Conservation (phyloP, 2,888 invertebrate genomes). For the Crioceris asparagi region DNA sequence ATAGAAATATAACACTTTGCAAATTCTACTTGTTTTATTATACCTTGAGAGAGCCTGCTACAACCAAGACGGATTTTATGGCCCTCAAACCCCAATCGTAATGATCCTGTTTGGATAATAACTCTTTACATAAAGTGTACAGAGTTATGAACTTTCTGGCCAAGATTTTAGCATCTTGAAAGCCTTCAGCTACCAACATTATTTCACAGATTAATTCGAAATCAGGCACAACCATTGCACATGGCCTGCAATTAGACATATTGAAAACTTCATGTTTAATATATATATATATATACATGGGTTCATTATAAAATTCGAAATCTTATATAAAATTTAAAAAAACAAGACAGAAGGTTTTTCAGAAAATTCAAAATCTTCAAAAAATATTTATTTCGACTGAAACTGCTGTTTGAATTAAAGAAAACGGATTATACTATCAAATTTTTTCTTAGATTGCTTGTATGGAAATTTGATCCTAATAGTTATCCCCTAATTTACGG, state of each 20-base stretch:
- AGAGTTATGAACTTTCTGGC: constrained; percentile 93
- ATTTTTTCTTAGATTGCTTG: too few species aligned
- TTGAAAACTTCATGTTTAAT: too few species aligned
- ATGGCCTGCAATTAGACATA: constrained; percentile 73
- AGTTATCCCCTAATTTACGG: too few species aligned
- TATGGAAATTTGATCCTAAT: too few species aligned
- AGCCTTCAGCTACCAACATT: constrained; percentile 96
- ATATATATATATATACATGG: too few species aligned
- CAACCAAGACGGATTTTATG: constrained; percentile 92
- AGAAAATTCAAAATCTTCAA: too few species aligned
- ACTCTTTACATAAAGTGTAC: constrained; percentile 87
- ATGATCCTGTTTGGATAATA: constrained; percentile 92
- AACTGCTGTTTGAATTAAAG: too few species aligned
- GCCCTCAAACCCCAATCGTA: constrained; percentile 96
- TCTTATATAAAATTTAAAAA: too few species aligned
- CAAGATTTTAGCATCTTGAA: constrained; percentile 85
- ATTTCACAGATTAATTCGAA: constrained; percentile 96
- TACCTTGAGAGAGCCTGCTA: constrained; percentile 91
- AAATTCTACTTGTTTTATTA: constrained; percentile 1
- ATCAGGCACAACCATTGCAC: constrained; percentile 97
- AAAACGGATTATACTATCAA: too few species aligned
- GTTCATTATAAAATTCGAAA: too few species aligned
- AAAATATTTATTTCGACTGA: too few species aligned
- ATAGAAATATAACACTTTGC: not conserved
- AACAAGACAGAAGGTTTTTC: too few species aligned